Base-by-base conservation (phyloP, 2,797 vertebrate genomes). In the Bradypodion pumilum region DNA sequence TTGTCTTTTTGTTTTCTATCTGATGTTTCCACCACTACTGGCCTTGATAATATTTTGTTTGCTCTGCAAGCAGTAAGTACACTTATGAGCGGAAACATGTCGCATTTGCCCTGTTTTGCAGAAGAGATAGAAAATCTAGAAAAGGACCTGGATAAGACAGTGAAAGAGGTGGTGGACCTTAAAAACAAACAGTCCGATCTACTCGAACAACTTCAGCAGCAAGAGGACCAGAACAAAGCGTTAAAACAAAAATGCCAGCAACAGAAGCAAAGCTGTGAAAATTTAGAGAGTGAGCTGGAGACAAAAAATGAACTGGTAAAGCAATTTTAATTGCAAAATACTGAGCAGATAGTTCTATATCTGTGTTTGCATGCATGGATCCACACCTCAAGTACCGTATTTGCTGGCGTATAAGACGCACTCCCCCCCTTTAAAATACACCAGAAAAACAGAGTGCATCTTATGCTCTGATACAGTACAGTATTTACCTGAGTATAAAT, bases 301-400 rank as follows among this genome's bases (percentile, higher is more conserved):
- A 97, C 95, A 35, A 97, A 97, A 92, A 97, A 95, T 66, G 95
- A 97, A 77, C 87, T 98, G 95, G 97, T 98, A 93, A 94, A 96
- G n/a, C 10, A 74, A 63, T 35, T 7, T 10, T 3, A 74, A 12
- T 23, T 32, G 5, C 5, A 29, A 23, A n/a, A n/a, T n/a, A n/a
- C n/a, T n/a, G n/a, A n/a, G n/a, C 7, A 21, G n/a, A 44, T 35
- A 35, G 15, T 56, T 65, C 42, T 29, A 2, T 32, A 15, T 35
- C 63, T 65, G 7, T 15, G n/a, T 65, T 65, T 32, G 32, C 5
- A 7, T 29, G 5, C 49, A 25, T 21, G 7, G 3, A 5, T 13
- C 52, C 12, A 56, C 19, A 56, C 52, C 21, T 4, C 16, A 56
- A n/a, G n/a, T n/a, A n/a, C n/a, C n/a, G n/a, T n/a, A n/a, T n/a